Conservation (phyloP, 92 coral and sea anemone genomes). For the Anthopleura xanthogrammica region DNA sequence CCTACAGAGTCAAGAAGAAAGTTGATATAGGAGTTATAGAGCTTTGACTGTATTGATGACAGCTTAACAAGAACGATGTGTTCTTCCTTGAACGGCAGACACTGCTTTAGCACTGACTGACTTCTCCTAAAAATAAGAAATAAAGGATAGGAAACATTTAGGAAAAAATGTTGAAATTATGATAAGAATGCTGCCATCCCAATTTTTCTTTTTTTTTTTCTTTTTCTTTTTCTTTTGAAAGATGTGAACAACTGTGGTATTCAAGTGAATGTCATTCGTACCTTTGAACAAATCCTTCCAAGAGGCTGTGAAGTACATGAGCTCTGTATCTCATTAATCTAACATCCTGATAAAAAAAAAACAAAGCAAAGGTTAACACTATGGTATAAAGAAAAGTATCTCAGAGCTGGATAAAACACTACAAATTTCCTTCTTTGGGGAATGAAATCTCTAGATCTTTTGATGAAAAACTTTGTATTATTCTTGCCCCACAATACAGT, state of each 20-base stretch:
- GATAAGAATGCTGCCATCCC: too few relatives aligned
- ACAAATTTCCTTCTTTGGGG: too few relatives aligned
- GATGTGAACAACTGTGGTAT: too few relatives aligned
- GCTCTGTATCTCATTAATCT: slow-evolving; percentile 85
- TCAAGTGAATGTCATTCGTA: background rate
- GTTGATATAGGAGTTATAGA: slow-evolving; percentile 72
- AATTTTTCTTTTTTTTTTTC: too few relatives aligned
- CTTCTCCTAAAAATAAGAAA: slow-evolving; percentile 66
- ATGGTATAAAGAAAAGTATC: too few relatives aligned
- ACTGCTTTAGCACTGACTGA: slow-evolving; percentile 71
- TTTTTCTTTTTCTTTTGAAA: too few relatives aligned
- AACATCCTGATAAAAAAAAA: slow-evolving; percentile 59
- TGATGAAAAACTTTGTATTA: too few relatives aligned
- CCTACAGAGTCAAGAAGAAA: slow-evolving; percentile 64
- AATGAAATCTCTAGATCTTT: too few relatives aligned
- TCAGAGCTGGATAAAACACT: too few relatives aligned
- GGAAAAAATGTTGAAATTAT: background rate
- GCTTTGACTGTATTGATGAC: slow-evolving; percentile 73
- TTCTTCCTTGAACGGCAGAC: slow-evolving; percentile 82
- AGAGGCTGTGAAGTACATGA: slow-evolving; percentile 88
- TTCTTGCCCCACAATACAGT: too few relatives aligned
- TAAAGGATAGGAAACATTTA: background rate
- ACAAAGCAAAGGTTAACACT: background rate
- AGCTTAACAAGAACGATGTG: slow-evolving; percentile 76
- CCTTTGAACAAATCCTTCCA: slow-evolving; percentile 99